phyloP scores from a whole-genome alignment of 2,113 vertebrate genomes.

The Bufo gargarizans region DNA sequence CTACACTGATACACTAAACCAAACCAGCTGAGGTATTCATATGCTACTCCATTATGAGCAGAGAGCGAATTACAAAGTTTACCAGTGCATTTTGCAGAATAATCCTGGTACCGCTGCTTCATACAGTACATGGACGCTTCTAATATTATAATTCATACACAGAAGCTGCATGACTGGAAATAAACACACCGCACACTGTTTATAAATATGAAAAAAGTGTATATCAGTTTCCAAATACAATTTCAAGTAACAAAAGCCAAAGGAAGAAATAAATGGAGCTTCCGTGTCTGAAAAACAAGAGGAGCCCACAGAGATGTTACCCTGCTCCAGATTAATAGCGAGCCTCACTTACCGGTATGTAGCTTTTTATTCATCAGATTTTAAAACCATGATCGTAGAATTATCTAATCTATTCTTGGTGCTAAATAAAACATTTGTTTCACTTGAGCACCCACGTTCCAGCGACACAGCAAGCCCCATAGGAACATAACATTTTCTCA shows the following conservation, averaged over 20 bases:
- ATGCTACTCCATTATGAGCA: no score
- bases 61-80: no score
- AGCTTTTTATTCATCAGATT: background rate
- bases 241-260: background rate
- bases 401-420: background rate
- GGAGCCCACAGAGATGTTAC: background rate
- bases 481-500: background rate
- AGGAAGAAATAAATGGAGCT: background rate
- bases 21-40: no score
- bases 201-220: constrained; percentile 17
- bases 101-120: no score
- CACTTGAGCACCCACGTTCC: background rate
- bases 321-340: background rate
- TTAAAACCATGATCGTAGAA: background rate
- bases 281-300: background rate
- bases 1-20: no score
- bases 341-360: background rate
- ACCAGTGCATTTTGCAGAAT: no score
- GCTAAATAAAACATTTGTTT: background rate
- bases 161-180: background rate
- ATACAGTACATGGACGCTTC: no score
- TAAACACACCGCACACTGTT: background rate
- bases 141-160: background rate
- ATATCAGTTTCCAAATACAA: background rate
- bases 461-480: background rate